Percentiles rank a stretch among this genome's conserved stretches.
Evolutionary conservation across 2,113 vertebrate genomes (phyloP).

Genomic region (Amblyopsis rosae): DNA sequence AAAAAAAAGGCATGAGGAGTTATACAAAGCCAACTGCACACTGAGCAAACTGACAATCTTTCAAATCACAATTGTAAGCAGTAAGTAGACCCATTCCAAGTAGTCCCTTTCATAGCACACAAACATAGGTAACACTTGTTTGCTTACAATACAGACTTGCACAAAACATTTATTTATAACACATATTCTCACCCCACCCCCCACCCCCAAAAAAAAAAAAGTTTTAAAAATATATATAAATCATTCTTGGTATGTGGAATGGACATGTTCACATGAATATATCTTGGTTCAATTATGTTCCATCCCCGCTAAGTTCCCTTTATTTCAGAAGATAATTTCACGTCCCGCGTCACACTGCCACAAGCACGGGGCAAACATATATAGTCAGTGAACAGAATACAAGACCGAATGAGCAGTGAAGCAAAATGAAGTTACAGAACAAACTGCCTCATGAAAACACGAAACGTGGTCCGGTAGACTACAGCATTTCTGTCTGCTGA

Average conservation of each 20-base stretch:
- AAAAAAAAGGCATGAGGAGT: constrained; percentile 82
- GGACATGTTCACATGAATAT: constrained; percentile 44
- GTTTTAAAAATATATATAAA: background rate
- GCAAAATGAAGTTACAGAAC: background rate
- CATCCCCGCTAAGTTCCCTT: constrained; percentile 59
- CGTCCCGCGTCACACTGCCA: constrained; percentile 6
- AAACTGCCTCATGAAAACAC: background rate
- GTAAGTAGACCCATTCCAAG: constrained; percentile 46
- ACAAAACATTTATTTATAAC: constrained; percentile 48
- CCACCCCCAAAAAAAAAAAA: constrained; percentile 14
- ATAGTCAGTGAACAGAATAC: constrained; percentile 11
- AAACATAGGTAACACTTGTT: constrained; percentile 26
- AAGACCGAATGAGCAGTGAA: background rate
- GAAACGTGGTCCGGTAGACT: background rate
- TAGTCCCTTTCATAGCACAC: constrained; percentile 47
- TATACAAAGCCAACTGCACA: constrained; percentile 87
- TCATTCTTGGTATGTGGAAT: constrained; percentile 33
- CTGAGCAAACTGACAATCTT: constrained; percentile 71
- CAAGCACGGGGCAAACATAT: constrained; percentile 21
- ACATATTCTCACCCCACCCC: constrained; percentile 50
- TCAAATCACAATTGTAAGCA: constrained; percentile 41
- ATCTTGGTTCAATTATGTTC: constrained; percentile 46
- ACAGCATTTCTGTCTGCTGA: constrained; percentile 14
- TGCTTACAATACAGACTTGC: constrained; percentile 35
- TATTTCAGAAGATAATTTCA: constrained; percentile 31